A percentile compares a stretch with the other conserved stretches of the same genome.
These are phyloP conservation scores for Dallia pectoralis DNA, from an alignment of 2,797 vertebrate species.

Conservation along the genomic window DNA sequence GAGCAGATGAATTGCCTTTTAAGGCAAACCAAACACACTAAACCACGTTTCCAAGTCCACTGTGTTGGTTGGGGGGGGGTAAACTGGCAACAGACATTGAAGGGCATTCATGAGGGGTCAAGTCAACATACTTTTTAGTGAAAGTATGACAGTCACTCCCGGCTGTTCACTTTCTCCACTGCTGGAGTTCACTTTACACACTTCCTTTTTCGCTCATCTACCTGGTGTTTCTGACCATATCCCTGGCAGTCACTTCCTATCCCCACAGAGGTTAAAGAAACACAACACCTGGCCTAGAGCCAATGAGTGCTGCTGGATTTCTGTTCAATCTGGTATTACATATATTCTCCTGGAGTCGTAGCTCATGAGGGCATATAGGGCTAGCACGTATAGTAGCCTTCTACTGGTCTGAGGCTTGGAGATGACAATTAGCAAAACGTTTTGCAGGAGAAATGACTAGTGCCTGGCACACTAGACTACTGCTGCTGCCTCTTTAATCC, in stretches of 20 bases:
- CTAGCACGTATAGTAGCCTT: no score
- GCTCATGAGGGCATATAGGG: no score
- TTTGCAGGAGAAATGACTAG: no score
- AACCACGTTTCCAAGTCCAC: neutral
- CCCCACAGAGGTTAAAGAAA: slow-evolving; percentile 8
- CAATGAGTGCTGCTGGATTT: slow-evolving; percentile 3
- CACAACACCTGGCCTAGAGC: neutral
- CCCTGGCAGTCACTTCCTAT: neutral
- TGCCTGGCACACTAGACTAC: slow-evolving; percentile 3
- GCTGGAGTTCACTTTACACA: slow-evolving; percentile 37
- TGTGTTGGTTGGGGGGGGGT: neutral
- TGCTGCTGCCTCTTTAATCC: slow-evolving; percentile 10
- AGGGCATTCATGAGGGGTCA: slow-evolving; percentile 38
- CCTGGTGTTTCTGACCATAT: slow-evolving; percentile 18
- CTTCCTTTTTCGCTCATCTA: slow-evolving; percentile 54
- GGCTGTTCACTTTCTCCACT: slow-evolving; percentile 31
- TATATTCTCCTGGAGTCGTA: no score
- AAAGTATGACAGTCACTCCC: slow-evolving; percentile 28
- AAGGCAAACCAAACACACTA: slow-evolving; percentile 28
- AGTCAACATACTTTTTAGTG: slow-evolving; percentile 19
- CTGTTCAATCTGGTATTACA: neutral
- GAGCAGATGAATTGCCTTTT: slow-evolving; percentile 42
- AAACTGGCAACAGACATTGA: slow-evolving; percentile 8
- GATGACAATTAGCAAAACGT: no score
- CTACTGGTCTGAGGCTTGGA: no score